Conservation (phyloP, 1,140 invertebrate species). For the Drosophila neocordata region DNA sequence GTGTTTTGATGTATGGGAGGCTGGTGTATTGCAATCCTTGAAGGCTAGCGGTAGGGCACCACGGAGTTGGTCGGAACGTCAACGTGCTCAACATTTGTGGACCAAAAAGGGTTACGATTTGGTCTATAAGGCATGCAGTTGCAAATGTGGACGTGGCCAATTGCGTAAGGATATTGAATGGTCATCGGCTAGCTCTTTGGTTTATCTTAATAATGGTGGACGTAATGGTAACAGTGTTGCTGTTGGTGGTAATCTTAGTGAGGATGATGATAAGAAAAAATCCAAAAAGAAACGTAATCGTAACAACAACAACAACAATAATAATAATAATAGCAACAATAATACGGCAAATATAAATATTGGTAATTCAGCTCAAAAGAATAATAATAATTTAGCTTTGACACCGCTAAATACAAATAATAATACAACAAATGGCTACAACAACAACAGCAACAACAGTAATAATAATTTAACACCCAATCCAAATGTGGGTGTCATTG, state of each 20-base stretch:
- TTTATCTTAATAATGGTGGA: slow-evolving; percentile 30
- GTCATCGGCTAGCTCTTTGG: slow-evolving; percentile 85
- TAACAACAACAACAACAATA: slow-evolving; percentile 83
- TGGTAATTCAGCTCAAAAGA: background rate
- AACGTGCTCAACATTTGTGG: slow-evolving; percentile 97
- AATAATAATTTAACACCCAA: slow-evolving; percentile 49
- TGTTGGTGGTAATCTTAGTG: slow-evolving; percentile 43
- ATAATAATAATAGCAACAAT: slow-evolving; percentile 44
- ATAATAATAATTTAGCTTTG: background rate
- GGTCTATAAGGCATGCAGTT: slow-evolving; percentile 94
- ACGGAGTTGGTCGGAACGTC: slow-evolving; percentile 96
- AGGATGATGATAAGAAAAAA: slow-evolving; percentile 86
- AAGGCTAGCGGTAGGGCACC: slow-evolving; percentile 93
- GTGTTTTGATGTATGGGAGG: slow-evolving; percentile 97
- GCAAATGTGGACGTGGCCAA: slow-evolving; percentile 94
- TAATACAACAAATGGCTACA: slow-evolving; percentile 1
- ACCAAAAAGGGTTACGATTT: slow-evolving; percentile 98
- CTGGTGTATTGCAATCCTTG: slow-evolving; percentile 92
- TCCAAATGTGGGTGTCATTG: slow-evolving; percentile 78
- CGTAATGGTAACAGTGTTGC: slow-evolving; percentile 35
- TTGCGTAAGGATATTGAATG: slow-evolving; percentile 97
- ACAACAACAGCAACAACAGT: background rate
- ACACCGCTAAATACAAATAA: slow-evolving; percentile 1
- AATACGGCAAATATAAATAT: slow-evolving; percentile 38
- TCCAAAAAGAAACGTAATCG: slow-evolving; percentile 89